Base-by-base conservation (phyloP, 2,888 invertebrate species). In the Euplexia lucipara region DNA sequence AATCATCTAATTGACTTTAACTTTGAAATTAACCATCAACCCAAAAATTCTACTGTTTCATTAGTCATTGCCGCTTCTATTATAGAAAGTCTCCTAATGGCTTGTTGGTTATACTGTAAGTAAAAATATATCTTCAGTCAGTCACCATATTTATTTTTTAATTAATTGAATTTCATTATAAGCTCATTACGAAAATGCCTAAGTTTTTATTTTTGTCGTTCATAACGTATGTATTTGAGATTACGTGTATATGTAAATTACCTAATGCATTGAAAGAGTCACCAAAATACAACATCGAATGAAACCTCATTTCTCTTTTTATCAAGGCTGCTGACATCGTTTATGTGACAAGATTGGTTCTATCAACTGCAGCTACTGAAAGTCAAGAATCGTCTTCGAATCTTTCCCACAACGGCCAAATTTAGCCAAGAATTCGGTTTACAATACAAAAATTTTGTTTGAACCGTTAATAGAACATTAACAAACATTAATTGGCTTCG, bases 401-500 rank as follows among this genome's bases (percentile, higher is more conserved):
- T 20, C 0, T 35, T 44, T 41, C 37, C 37, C 37, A 42, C 20
- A 32, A 16, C 22, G 22, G n/a, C 9, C 10, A 20, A n/a, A 20
- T 39, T 48, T 44, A 8, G n/a, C 4, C 1, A n/a, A 16, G 16
- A 39, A 56, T 20, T 34, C 35, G 12, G 32, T 48, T 53, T 47
- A 26, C n/a, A 56, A 49, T 51, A 7, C 3, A 34, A 56, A 56
- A 41, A 32, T 14, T 20, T 30, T 18, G n/a, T 14, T 39, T 1
- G 1, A 34, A 18, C 49, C 45, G 56, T 66, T 39, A 60, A 56
- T 20, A 34, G n/a, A 64, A 51, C 66, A 60, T 78, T 74, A 60
- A 59, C 79, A 78, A 75, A 78, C 75, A 79, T 67, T 74, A 74
- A 74, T 74, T 74, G 69, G 37, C 56, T 68, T 4, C 56, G 47